Evolutionary conservation across 1,140 invertebrate species (phyloP).

Genomic region (Ostrea edulis): DNA sequence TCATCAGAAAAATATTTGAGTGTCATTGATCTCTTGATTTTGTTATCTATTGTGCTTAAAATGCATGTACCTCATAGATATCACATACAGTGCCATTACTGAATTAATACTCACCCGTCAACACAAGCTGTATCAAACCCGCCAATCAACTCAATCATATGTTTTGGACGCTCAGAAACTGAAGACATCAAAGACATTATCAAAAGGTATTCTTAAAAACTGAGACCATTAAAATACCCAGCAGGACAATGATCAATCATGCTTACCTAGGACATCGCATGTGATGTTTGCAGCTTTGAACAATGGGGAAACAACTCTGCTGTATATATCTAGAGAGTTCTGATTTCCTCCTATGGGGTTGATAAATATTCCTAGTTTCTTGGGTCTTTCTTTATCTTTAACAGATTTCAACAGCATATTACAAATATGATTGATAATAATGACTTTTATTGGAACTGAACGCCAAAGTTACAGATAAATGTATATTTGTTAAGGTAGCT

Average conservation of each 20-base stretch:
- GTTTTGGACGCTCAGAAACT: constrained; percentile 30
- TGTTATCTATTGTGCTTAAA: too few species aligned
- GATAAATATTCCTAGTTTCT: constrained; percentile 38
- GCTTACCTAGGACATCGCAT: constrained; percentile 25
- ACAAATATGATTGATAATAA: too few species aligned
- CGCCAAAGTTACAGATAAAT: too few species aligned
- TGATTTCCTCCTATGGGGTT: constrained; percentile 43
- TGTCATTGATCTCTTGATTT: too few species aligned
- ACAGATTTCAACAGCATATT: neutral
- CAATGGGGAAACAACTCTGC: neutral
- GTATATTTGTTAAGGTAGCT: too few species aligned
- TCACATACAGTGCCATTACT: too few species aligned
- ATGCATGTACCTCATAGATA: too few species aligned
- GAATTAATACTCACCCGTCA: neutral
- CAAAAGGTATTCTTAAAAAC: neutral
- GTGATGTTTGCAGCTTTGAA: constrained; percentile 37
- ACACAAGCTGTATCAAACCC: neutral
- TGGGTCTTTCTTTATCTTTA: constrained; percentile 19
- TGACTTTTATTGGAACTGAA: too few species aligned
- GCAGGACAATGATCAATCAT: neutral
- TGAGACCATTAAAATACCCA: neutral
- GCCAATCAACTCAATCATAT: constrained; percentile 11
- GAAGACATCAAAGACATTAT: neutral
- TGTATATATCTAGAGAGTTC: neutral
- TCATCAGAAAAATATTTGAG: too few species aligned